Base-by-base conservation (phyloP, 2,797 vertebrate genomes). In the Myotis planiceps region DNA sequence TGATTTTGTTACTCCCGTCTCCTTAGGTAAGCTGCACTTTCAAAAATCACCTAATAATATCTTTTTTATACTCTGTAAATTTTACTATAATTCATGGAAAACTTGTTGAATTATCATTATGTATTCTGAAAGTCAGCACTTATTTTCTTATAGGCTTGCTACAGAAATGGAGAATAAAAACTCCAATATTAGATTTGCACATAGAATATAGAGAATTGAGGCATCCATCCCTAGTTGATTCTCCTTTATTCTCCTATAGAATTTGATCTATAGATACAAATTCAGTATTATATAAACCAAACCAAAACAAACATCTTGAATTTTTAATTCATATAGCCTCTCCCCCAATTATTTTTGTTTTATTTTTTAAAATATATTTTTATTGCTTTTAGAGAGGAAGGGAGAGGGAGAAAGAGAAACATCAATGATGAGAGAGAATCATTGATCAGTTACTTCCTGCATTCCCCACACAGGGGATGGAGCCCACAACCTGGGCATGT, bases 51-150 rank as follows among this genome's bases (percentile, higher is more conserved):
- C 55, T 90, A 82, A 45, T 84, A 45, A 16, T 78, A 58, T 32
- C n/a, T 94, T 81, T 47, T 63, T 74, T 86, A 76, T 66, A 76
- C 88, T 45, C 88, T 88, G 25, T 63, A 58, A 72, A 42, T 86
- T 60, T 95, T 72, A 76, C 25, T 92, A 23, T 68, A 92, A 45
- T 65, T 96, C 32, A 53, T 78, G 34, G 53, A 80, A 92, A 93
- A n/a, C 47, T 90, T 34, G 39, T 63, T 80, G 53, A 80, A 75
- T 79, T 95, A 78, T 66, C 83, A 83, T 32, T 16, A 87, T 82
- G 68, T 71, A 81, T 49, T 81, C 60, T 91, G 79, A 92, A 92
- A 92, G 86, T 51, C 51, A 81, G 32, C 74, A 37, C 53, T 91
- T 78, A 29, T 63, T 92, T 69, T 82, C 79, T 88, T 75, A 63